Evolutionary conservation across 2,888 invertebrate genomes (phyloP), one percentile per base, ranked within the genome.

Genomic region (Panopea generosa): DNA sequence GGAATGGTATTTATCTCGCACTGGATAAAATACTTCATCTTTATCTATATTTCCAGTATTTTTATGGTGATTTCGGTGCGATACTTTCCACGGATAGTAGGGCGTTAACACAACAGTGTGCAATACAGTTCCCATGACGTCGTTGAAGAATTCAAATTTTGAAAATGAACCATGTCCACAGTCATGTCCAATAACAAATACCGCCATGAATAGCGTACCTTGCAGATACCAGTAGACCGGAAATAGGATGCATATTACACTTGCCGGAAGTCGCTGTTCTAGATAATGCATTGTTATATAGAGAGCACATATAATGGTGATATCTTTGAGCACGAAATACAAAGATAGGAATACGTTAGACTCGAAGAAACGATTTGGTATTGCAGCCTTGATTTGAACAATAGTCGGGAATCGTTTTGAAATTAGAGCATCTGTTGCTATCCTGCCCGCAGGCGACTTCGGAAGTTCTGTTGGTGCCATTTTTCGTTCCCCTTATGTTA

Each of bases 91-190:
- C 59, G 87, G 86, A 73, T 87, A 90, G 77, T 86, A 91, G 4
- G 91, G 91, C 20, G 85, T 85, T 49, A 90, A 55, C 6, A 91
- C 84, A 61, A 90, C 80, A 1, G 85, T 78, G 61, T 91, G 91
- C 9, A 84, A 74, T 18, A 90, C 26, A 3, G 84, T 88, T 2
- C 91, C 91, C 14, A 88, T 68, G 14, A 87, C 50, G 55, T 90
- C 88, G 65, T 91, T 91, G 47, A 91, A 60, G 38, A 85, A 52
- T 16, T 73, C 72, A 66, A 85, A 77, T 59, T 82, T 81, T 14
- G 89, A 90, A 77, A 91, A 91, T 1, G 90, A 90, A 2, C 87
- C 87, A 68, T 91, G 91, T 0, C 91, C 90, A 62, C 90, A 90
- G 69, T 91, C 91, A 60, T 91, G 91, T 1, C 91, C 91, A 2